Percentiles rank a stretch among this genome's conserved stretches.
Evolutionary conservation across 2,888 invertebrate genomes (phyloP).

Genomic region (Ectropis crepuscularia): DNA sequence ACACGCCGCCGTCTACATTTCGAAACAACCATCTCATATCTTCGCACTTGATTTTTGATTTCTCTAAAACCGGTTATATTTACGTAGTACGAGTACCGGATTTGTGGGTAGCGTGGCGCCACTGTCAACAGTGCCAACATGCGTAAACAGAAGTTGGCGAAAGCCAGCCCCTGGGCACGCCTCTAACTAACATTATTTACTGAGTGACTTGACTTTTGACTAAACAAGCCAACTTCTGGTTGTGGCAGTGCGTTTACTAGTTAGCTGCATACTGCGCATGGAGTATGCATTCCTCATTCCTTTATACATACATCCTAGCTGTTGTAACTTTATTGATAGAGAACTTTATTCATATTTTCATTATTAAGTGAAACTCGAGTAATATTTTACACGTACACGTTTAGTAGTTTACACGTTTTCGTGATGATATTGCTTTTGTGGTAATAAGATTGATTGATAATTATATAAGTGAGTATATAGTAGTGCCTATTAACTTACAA

Average conservation of each 20-base stretch:
- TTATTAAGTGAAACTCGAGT: too few relatives aligned
- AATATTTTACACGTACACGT: too few relatives aligned
- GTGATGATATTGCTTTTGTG: too few relatives aligned
- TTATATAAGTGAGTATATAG: too few relatives aligned
- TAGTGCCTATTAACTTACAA: too few relatives aligned
- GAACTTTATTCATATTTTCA: too few relatives aligned
- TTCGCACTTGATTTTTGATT: constrained; percentile 65
- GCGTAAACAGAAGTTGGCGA: constrained; percentile 66
- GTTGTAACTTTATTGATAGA: too few relatives aligned
- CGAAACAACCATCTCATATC: constrained; percentile 9
- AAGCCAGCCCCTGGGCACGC: constrained; percentile 57
- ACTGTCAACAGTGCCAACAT: constrained; percentile 58
- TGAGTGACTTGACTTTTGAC: constrained; percentile 55
- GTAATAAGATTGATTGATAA: too few relatives aligned
- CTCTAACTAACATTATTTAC: constrained; percentile 68
- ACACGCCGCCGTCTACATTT: constrained; percentile 17
- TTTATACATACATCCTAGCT: neutral
- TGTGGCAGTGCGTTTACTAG: constrained; percentile 43
- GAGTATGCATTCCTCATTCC: constrained; percentile 17
- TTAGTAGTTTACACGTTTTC: too few relatives aligned
- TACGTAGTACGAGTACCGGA: constrained; percentile 47
- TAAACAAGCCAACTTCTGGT: constrained; percentile 60
- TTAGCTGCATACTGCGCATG: constrained; percentile 35
- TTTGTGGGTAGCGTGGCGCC: constrained; percentile 42
- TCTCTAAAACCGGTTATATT: constrained; percentile 63